Conservation (phyloP, 2,797 vertebrate genomes). For the Sternarchorhynchus goeldii region DNA sequence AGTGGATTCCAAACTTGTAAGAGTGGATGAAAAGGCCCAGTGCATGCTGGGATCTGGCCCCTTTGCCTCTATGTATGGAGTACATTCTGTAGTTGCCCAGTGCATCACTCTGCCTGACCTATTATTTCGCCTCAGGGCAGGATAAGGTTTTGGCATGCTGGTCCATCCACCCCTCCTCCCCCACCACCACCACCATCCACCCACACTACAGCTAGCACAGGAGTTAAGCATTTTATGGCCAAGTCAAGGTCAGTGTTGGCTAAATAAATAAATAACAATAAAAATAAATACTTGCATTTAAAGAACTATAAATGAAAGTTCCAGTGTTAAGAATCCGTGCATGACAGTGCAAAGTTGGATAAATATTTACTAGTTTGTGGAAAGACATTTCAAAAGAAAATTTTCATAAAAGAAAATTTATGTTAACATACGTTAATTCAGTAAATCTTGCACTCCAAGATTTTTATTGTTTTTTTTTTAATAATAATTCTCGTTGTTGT, state of each 20-base stretch:
- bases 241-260: constrained; percentile 8
- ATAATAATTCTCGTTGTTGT: too few species aligned
- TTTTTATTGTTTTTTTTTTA: too few species aligned
- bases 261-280: neutral
- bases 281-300: too few species aligned
- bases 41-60: constrained; percentile 21
- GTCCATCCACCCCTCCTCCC: neutral
- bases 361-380: too few species aligned
- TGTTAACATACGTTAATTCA: too few species aligned
- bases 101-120: constrained; percentile 27
- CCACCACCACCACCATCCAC: constrained; percentile 15
- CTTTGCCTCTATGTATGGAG: neutral
- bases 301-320: too few species aligned
- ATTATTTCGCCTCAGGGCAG: constrained; percentile 42
- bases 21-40: constrained; percentile 20
- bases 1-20: constrained; percentile 3
- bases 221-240: too few species aligned
- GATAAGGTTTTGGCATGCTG: constrained; percentile 21
- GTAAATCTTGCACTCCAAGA: too few species aligned
- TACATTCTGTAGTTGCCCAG: neutral
- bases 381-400: too few species aligned
- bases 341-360: neutral
- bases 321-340: too few species aligned
- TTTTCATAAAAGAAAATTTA: too few species aligned
- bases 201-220: constrained; percentile 20